Evolutionary conservation across 2,888 invertebrate species (phyloP).

Genomic region (Iselma pallidipennis): DNA sequence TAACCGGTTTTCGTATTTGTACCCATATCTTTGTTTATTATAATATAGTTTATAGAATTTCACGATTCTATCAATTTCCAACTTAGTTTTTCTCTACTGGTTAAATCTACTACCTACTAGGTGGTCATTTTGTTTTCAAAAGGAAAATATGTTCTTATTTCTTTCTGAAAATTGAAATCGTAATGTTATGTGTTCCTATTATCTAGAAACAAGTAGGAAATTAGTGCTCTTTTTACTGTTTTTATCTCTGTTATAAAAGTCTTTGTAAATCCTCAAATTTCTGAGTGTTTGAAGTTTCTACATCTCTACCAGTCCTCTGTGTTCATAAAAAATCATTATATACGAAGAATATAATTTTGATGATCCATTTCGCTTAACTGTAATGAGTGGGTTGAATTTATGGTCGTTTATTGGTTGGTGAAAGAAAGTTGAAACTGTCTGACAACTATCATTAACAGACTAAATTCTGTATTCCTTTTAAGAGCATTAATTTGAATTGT

Average conservation of each 20-base stretch:
- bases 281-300: background rate
- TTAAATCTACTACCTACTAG: too few species aligned
- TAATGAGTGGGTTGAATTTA: background rate
- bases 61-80: background rate
- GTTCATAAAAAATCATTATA: background rate
- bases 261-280: too few species aligned
- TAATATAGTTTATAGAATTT: background rate
- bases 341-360: background rate
- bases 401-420: background rate
- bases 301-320: background rate
- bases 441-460: background rate
- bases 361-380: background rate
- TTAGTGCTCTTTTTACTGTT: too few species aligned
- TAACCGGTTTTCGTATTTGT: constrained; percentile 20
- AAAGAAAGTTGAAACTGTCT: background rate
- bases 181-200: too few species aligned
- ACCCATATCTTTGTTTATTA: background rate
- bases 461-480: too few species aligned
- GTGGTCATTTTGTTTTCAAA: too few species aligned
- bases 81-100: too few species aligned
- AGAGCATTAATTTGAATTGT: too few species aligned
- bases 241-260: too few species aligned
- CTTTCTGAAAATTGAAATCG: too few species aligned
- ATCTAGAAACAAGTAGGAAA: too few species aligned
- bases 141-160: too few species aligned